These are phyloP conservation scores for Scaptomyza cyrtandrae DNA, from an alignment of 2,888 invertebrate genomes.

Conservation along the genomic window DNA sequence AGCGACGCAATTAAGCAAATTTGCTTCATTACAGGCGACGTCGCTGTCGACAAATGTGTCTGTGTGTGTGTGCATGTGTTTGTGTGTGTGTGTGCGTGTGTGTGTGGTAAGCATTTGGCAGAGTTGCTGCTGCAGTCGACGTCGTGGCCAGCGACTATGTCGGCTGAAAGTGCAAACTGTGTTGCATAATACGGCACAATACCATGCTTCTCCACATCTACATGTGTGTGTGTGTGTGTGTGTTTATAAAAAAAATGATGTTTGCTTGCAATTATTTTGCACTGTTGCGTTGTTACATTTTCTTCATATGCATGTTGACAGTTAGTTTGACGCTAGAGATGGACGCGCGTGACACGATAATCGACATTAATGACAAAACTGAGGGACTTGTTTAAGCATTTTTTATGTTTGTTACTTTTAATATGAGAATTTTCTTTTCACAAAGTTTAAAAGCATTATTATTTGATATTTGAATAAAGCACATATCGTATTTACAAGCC, in stretches of 20 bases:
- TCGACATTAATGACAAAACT: not conserved
- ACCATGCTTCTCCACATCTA: conserved; percentile 5
- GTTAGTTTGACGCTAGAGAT: conserved; percentile 28
- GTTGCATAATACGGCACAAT: conserved; percentile 58
- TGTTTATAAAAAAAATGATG: conserved; percentile 56
- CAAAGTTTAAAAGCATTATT: too few species aligned
- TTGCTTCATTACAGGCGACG: conserved; percentile 64
- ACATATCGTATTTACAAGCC: too few species aligned
- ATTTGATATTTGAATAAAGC: too few species aligned
- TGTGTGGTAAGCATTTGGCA: conserved; percentile 56
- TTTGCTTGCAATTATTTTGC: conserved; percentile 71
- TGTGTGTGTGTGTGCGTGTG: conserved; percentile 15
- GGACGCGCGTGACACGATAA: conserved; percentile 12
- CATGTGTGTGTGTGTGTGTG: conserved; percentile 5
- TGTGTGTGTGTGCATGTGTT: conserved; percentile 34
- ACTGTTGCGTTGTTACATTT: conserved; percentile 67
- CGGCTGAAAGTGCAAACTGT: conserved; percentile 67
- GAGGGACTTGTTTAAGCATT: not conserved
- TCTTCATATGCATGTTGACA: conserved; percentile 55
- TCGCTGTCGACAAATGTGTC: conserved; percentile 23
- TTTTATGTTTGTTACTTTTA: not conserved
- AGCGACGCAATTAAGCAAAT: conserved; percentile 69
- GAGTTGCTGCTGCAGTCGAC: conserved; percentile 35
- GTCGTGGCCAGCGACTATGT: conserved; percentile 18
- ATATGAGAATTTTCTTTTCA: not conserved